Conservation (phyloP, 2,888 invertebrate species). For the Chesias legatella region DNA sequence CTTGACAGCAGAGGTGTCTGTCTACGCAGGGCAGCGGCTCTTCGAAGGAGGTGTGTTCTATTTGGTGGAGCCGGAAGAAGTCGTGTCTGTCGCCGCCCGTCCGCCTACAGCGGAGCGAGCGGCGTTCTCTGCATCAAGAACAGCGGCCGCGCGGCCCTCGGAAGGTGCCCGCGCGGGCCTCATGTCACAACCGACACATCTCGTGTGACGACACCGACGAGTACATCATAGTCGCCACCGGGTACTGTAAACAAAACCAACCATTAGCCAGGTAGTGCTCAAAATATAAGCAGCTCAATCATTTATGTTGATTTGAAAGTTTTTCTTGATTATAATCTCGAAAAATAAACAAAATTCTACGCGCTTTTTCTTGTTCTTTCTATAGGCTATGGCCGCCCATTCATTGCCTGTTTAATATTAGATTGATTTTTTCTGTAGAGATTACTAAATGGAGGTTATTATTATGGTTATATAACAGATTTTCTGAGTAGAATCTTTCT, state of each 20-base stretch:
- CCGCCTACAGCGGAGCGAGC: conserved; percentile 52
- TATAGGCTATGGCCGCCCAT: too few species aligned
- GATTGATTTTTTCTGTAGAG: too few species aligned
- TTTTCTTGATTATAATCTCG: too few species aligned
- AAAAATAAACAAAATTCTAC: too few species aligned
- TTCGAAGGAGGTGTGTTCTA: conserved; percentile 57
- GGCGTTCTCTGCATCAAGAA: conserved; percentile 70
- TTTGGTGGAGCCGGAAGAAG: conserved; percentile 53
- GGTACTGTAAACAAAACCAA: conserved; percentile 63
- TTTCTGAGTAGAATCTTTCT: too few species aligned
- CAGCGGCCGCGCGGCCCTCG: conserved; percentile 59
- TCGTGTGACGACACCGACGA: conserved; percentile 84
- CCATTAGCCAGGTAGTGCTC: too few species aligned
- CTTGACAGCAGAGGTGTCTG: conserved; percentile 54
- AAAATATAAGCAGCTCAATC: too few species aligned
- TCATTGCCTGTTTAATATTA: too few species aligned
- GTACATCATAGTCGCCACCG: conserved; percentile 80
- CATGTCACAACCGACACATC: conserved; percentile 85
- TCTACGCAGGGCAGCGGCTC: conserved; percentile 59
- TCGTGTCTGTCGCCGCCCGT: conserved; percentile 45
- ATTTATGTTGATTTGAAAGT: too few species aligned
- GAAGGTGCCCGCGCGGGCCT: conserved; percentile 69
- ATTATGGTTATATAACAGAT: too few species aligned
- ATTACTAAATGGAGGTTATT: too few species aligned
- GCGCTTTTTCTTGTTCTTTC: too few species aligned